Evolutionary conservation across 2,888 invertebrate genomes (phyloP).

Genomic region (Cecidostiba fungosa): DNA sequence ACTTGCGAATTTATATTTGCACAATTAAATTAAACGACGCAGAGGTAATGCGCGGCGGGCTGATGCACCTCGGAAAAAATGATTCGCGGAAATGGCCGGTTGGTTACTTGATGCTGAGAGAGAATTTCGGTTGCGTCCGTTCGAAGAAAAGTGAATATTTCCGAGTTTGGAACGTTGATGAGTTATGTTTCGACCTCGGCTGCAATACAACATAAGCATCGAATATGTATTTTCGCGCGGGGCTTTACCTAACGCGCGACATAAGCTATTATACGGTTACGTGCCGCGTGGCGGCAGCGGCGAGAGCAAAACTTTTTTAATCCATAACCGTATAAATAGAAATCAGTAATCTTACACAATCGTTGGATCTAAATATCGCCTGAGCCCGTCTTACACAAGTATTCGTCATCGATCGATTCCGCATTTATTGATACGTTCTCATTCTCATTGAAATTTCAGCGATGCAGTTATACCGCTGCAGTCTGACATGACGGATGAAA

Average conservation of each 20-base stretch:
- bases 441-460: neutral
- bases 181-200: neutral
- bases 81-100: conserved; percentile 52
- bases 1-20: conserved; percentile 63
- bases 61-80: conserved; percentile 33
- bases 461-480: neutral
- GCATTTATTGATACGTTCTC: neutral
- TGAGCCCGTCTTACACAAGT: neutral
- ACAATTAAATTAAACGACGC: conserved; percentile 64
- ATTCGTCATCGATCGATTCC: neutral
- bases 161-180: neutral
- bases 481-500: too few relatives aligned
- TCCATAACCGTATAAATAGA: neutral
- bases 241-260: neutral
- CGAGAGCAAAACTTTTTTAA: neutral
- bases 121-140: conserved; percentile 40
- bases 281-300: neutral
- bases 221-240: neutral
- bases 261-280: neutral
- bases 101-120: neutral
- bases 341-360: neutral
- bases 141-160: neutral
- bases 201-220: too few relatives aligned
- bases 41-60: conserved; percentile 24
- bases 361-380: neutral